These are phyloP conservation scores for Peucedramus taeniatus DNA, from an alignment of 2,113 vertebrate genomes.

Conservation along the genomic window DNA sequence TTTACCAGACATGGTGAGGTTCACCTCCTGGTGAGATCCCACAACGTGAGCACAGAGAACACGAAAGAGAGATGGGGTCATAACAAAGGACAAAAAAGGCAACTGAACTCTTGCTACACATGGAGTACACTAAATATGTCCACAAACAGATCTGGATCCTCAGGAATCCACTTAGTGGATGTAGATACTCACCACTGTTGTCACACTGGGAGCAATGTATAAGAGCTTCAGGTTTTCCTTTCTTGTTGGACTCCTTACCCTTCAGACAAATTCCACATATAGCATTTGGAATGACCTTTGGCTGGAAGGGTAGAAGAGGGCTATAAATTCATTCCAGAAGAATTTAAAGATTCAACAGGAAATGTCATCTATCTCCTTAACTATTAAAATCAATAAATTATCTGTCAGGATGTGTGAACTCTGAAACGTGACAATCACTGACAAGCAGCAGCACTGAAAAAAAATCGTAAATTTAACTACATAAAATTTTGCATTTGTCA, in stretches of 20 bases:
- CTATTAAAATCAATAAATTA: constrained; percentile 1
- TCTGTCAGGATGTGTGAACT: background rate
- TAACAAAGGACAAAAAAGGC: background rate
- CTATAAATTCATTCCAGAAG: constrained; percentile 90
- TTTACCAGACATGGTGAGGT: background rate
- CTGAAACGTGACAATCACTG: background rate
- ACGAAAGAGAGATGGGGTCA: background rate
- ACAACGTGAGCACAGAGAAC: background rate
- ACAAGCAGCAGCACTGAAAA: background rate
- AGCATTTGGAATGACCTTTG: constrained; percentile 99
- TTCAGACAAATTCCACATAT: constrained; percentile 99
- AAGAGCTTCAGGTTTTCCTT: constrained; percentile 92
- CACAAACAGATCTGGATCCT: background rate
- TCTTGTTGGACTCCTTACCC: constrained; percentile 99
- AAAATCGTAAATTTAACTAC: background rate
- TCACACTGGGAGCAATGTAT: constrained; percentile 99
- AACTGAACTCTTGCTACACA: background rate
- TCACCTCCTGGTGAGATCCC: background rate
- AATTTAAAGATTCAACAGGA: constrained; percentile 70
- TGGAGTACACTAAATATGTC: background rate
- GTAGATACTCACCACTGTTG: constrained; percentile 91
- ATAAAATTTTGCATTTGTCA: background rate
- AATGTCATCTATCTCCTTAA: constrained; percentile 43
- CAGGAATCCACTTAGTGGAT: background rate
- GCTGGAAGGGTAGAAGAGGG: constrained; percentile 99